phyloP scores from a whole-genome alignment of 53 echinoderm and acorn worm species.

The Crossaster papposus region DNA sequence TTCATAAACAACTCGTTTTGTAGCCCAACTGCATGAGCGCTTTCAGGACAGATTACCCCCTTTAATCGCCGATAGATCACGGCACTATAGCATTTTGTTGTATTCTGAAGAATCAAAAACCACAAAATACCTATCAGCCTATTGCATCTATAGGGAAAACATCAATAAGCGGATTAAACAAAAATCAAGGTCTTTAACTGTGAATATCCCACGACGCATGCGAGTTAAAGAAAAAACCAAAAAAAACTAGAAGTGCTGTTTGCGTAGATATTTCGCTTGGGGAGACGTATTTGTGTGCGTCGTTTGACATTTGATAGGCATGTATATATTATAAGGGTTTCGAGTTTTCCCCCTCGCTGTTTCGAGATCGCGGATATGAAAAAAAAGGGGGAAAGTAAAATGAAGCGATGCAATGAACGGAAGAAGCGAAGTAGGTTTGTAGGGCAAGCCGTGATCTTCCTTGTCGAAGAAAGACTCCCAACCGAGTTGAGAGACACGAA shows the following conservation, averaged over 20 bases:
- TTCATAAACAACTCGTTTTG: no score
- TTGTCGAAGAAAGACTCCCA: not conserved
- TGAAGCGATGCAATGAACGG: not conserved
- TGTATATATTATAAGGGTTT: not conserved
- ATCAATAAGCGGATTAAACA: no score
- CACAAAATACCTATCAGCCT: no score
- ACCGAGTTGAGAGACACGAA: not conserved
- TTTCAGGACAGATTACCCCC: no score
- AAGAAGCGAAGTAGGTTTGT: not conserved
- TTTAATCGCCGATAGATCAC: no score
- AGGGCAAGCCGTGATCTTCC: not conserved
- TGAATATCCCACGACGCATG: no score
- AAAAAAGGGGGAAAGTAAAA: not conserved
- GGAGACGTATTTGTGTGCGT: not conserved
- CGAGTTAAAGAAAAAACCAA: no score
- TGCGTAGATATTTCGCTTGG: not conserved
- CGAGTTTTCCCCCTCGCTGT: not conserved
- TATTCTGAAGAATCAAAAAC: no score
- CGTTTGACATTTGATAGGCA: constrained; percentile 6
- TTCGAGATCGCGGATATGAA: no score
- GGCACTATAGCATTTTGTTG: no score
- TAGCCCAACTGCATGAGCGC: no score
- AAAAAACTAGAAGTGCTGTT: not conserved
- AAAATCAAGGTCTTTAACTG: not conserved
- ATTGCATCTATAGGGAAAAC: no score